Evolutionary conservation across 2,888 invertebrate species (phyloP).

Genomic region (Andrena marginata): DNA sequence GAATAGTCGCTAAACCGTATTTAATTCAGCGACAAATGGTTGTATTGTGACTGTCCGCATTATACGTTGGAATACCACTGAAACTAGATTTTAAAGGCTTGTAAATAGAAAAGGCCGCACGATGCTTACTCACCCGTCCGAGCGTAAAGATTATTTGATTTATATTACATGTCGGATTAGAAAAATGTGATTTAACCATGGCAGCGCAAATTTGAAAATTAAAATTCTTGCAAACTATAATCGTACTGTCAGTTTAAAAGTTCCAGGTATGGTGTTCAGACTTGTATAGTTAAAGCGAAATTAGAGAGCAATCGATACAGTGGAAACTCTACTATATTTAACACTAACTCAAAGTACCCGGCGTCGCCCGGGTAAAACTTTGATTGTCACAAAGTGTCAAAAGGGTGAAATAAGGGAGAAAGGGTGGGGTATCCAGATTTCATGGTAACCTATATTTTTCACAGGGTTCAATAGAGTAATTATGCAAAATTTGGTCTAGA

Average conservation of each 20-base stretch:
- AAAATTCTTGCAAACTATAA: neutral
- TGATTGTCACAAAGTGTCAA: too few species aligned
- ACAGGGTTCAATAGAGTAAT: too few species aligned
- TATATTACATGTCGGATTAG: neutral
- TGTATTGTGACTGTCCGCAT: conserved; percentile 61
- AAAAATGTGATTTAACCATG: neutral
- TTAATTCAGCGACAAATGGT: conserved; percentile 72
- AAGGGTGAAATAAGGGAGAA: too few species aligned
- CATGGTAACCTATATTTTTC: too few species aligned
- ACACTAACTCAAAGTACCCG: too few species aligned
- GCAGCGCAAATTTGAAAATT: neutral
- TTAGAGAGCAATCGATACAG: too few species aligned
- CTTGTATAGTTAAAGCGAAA: neutral
- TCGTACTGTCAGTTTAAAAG: neutral
- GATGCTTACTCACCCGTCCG: conserved; percentile 1
- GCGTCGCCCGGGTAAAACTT: too few species aligned
- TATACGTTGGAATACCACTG: conserved; percentile 29
- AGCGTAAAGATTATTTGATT: conserved; percentile 4
- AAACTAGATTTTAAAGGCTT: conserved; percentile 41
- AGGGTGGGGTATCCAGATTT: too few species aligned
- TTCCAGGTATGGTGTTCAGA: too few species aligned
- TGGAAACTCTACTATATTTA: too few species aligned
- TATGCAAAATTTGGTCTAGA: too few species aligned
- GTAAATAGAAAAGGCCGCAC: conserved; percentile 4
- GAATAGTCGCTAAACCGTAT: conserved; percentile 69